Percentiles rank a stretch among this genome's conserved stretches.
Evolutionary conservation across 37 sponge, comb jelly and placozoan species (phyloP).

Genomic region (Aphrocallistes beatrix): DNA sequence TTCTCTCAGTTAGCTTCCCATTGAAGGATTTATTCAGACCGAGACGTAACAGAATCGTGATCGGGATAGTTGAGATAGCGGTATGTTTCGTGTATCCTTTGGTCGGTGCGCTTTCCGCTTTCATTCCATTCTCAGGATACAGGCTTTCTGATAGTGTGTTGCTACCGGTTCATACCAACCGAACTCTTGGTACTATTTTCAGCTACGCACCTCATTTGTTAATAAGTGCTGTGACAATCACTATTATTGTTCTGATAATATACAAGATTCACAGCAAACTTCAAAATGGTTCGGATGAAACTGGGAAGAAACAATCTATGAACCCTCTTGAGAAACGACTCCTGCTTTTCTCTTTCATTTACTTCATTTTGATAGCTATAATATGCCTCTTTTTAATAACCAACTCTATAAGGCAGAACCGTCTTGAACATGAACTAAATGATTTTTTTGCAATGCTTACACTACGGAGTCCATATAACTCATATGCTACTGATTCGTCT

Average conservation of each 20-base stretch:
- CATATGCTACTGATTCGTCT: background rate
- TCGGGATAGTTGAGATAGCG: background rate
- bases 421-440: background rate
- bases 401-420: background rate
- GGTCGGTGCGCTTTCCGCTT: background rate
- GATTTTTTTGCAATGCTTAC: background rate
- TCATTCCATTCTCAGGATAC: background rate
- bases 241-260: background rate
- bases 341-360: background rate
- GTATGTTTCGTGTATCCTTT: background rate
- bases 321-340: background rate
- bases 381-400: background rate
- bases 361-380: background rate
- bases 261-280: background rate
- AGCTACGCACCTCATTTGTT: background rate
- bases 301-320: background rate
- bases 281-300: background rate
- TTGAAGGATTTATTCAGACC: background rate
- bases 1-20: background rate
- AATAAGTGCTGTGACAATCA: background rate
- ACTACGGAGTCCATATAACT: background rate
- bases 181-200: background rate
- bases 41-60: background rate
- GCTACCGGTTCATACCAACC: background rate
- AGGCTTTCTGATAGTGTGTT: background rate